phyloP scores from a whole-genome alignment of 2,797 vertebrate species.

The Margarornis squamiger region DNA sequence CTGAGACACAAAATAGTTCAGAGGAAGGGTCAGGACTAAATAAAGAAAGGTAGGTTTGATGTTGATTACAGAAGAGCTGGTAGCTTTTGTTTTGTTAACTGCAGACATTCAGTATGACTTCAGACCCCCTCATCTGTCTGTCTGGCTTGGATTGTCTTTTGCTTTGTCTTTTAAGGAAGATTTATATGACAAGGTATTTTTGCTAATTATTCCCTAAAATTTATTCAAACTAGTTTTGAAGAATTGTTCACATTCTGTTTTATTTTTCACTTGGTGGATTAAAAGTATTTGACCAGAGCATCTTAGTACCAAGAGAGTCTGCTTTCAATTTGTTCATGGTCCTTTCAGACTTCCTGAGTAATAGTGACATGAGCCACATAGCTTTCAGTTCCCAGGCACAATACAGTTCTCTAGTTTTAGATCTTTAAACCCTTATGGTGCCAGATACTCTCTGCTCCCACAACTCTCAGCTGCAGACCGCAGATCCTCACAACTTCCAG shows the following conservation, averaged over 20 bases:
- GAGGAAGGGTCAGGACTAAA: background rate
- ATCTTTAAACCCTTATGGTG: background rate
- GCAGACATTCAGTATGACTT: background rate
- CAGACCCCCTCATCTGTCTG: background rate
- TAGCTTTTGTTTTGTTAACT: background rate
- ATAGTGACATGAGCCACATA: fast-evolving
- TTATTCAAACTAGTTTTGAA: background rate
- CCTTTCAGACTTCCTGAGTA: background rate
- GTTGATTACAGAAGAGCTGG: background rate
- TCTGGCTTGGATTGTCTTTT: background rate
- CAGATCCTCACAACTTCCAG: background rate
- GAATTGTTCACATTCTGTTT: background rate
- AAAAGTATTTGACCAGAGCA: background rate
- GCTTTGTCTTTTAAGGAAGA: background rate
- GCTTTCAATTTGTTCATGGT: background rate
- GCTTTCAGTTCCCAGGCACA: background rate
- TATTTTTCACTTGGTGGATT: background rate
- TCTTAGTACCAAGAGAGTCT: background rate
- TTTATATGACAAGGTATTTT: background rate
- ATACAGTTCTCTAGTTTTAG: background rate
- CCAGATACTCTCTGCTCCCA: background rate
- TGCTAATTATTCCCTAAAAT: background rate
- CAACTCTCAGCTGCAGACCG: background rate
- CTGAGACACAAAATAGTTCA: background rate
- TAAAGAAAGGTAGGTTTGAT: background rate